A percentile compares a stretch with the other conserved stretches of the same genome.
Evolutionary conservation across 2,797 vertebrate genomes (phyloP).

Genomic region (Spea hammondii): DNA sequence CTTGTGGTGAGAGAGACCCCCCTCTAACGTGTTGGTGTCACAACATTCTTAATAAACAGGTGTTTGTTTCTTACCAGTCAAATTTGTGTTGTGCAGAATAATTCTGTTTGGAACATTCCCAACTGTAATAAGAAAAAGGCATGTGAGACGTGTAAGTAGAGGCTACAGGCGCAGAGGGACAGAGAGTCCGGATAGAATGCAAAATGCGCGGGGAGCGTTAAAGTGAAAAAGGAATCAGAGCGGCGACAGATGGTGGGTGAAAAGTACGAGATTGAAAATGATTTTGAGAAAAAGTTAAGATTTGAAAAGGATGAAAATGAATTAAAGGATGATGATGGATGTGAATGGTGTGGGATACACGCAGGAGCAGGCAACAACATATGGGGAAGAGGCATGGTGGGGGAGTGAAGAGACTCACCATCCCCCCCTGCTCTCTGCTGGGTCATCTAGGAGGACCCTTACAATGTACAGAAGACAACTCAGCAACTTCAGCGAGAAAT

Average conservation of each 20-base stretch:
- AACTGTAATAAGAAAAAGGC: slow-evolving; percentile 57
- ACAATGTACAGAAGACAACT: slow-evolving; percentile 83
- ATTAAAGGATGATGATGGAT: neutral
- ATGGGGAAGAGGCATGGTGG: neutral
- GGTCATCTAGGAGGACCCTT: slow-evolving; percentile 79
- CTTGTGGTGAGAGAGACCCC: too few relatives aligned
- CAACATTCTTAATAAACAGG: neutral
- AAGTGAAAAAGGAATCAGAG: too few relatives aligned
- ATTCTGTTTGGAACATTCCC: slow-evolving; percentile 76
- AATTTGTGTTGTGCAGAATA: slow-evolving; percentile 72
- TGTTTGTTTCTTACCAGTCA: slow-evolving; percentile 72
- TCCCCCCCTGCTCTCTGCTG: slow-evolving; percentile 66
- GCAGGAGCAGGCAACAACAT: neutral
- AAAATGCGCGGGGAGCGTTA: neutral
- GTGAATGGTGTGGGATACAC: neutral
- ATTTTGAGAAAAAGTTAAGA: neutral
- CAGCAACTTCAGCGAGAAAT: slow-evolving; percentile 80
- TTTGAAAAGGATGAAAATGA: neutral
- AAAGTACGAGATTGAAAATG: neutral
- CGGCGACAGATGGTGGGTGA: neutral
- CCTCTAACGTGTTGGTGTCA: neutral
- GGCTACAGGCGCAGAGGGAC: neutral
- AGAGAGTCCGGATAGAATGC: too few relatives aligned
- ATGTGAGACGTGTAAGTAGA: neutral
- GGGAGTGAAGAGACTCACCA: slow-evolving; percentile 65